Evolutionary conservation across 2,888 invertebrate species (phyloP).

Genomic region (Pinctada fucata): DNA sequence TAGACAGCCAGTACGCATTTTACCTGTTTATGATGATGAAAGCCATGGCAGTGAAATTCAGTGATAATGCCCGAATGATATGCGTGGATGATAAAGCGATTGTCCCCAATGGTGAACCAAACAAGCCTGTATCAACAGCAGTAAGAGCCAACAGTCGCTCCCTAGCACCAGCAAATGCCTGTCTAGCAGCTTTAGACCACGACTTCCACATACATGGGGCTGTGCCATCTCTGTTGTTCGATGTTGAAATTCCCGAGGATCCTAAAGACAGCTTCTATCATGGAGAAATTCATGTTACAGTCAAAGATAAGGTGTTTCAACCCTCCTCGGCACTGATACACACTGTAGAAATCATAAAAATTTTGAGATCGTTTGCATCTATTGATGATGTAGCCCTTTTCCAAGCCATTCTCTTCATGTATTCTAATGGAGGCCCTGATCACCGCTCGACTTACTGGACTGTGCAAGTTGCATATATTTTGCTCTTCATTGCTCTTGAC

Average conservation of each 20-base stretch:
- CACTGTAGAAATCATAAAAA: conserved; percentile 5
- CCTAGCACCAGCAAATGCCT: background rate
- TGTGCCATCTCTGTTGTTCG: conserved; percentile 10
- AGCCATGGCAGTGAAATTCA: background rate
- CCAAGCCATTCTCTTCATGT: background rate
- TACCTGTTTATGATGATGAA: background rate
- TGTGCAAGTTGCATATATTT: background rate
- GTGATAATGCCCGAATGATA: background rate
- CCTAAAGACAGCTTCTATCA: background rate
- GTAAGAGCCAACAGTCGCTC: background rate
- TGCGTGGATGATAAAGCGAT: background rate
- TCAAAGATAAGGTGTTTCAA: conserved; percentile 16
- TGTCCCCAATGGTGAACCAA: background rate
- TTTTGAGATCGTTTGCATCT: background rate
- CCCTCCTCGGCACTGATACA: conserved; percentile 3
- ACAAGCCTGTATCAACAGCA: background rate
- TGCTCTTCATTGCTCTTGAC: no score
- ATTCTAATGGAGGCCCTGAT: background rate
- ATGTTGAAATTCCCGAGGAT: conserved; percentile 4
- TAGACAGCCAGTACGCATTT: background rate
- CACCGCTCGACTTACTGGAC: conserved; percentile 5
- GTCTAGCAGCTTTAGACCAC: conserved; percentile 9
- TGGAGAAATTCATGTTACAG: conserved; percentile 2
- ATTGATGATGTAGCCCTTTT: background rate
- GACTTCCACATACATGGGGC: conserved; percentile 12